Evolutionary conservation across 2,888 invertebrate species (phyloP), one percentile per base, ranked within the genome.

Genomic region (Apeira syringaria): DNA sequence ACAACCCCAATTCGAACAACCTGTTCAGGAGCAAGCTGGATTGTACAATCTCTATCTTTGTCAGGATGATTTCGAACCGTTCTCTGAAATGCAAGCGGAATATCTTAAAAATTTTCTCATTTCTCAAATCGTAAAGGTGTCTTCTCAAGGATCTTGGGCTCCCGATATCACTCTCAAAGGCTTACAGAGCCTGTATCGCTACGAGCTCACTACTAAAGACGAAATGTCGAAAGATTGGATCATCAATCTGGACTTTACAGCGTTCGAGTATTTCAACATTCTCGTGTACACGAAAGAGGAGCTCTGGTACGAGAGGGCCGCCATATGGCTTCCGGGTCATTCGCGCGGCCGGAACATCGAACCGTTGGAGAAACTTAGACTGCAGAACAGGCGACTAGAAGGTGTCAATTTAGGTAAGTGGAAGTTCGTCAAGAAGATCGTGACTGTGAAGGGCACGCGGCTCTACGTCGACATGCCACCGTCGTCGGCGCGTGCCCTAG

Each of bases 391-490:
- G 37, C 48, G 60, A 4, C 49, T 81, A 11, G 65, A 71, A 1
- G 79, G 68, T 12, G 60, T 81, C 37, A 68, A 80, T 43, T 63
- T 88, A 54, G 61, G 67, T 63, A 81, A 75, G 68, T 89, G 88
- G 88, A 87, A 87, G 53, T 67, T 78, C 8, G 83, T 88, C 0
- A 86, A 82, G 56, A 80, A 80, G 43, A 68, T 87, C 4, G 61
- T 82, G 2, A 82, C 68, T 0, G 36, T 36, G 0, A 84, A 80
- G 34, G 88, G 88, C 1, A 87, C 80, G 4, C 61, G 87, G 7
- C 39, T 89, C 2, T 89, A 87, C 47, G 81, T 87, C 0, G 88
- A 89, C 31, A 83, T 89, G 72, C 86, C 85, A 0, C 82, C 85
- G 6, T 74, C 84, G 0, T 72, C 81, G 0, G 82, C 85, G 1